Evolutionary conservation across 2,797 vertebrate species (phyloP).

Genomic region (Denticeps clupeoides): DNA sequence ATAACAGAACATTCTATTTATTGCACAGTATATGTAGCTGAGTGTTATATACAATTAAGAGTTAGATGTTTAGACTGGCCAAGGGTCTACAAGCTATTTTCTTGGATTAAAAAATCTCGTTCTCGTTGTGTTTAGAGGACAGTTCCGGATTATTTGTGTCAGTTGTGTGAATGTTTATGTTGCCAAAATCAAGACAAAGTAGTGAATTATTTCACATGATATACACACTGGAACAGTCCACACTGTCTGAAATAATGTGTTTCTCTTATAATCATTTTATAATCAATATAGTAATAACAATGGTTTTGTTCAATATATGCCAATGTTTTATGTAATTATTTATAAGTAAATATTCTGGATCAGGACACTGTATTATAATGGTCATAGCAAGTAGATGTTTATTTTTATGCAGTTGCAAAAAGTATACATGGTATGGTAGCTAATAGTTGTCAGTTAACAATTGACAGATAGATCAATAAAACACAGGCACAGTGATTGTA

Average conservation of each 20-base stretch:
- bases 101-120: neutral
- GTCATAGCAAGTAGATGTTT: slow-evolving; percentile 49
- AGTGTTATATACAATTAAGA: slow-evolving; percentile 27
- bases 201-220: slow-evolving; percentile 10
- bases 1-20: slow-evolving; percentile 27
- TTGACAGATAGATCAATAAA: slow-evolving; percentile 39
- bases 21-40: slow-evolving; percentile 31
- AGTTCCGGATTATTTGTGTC: no score
- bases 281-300: slow-evolving; percentile 12
- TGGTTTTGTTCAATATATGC: slow-evolving; percentile 32
- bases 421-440: slow-evolving; percentile 40
- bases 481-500: slow-evolving; percentile 63
- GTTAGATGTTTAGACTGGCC: neutral
- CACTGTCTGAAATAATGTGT: slow-evolving; percentile 23
- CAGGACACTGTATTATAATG: slow-evolving; percentile 29
- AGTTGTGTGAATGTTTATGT: neutral
- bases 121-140: neutral
- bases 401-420: slow-evolving; percentile 51
- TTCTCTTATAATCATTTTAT: neutral
- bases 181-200: neutral
- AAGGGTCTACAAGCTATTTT: neutral
- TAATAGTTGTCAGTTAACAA: slow-evolving; percentile 51
- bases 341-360: slow-evolving; percentile 45
- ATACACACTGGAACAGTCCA: slow-evolving; percentile 25
- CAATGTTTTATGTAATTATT: slow-evolving; percentile 54